phyloP scores from a whole-genome alignment of 2,113 vertebrate species.

The Hemibagrus wyckioides region DNA sequence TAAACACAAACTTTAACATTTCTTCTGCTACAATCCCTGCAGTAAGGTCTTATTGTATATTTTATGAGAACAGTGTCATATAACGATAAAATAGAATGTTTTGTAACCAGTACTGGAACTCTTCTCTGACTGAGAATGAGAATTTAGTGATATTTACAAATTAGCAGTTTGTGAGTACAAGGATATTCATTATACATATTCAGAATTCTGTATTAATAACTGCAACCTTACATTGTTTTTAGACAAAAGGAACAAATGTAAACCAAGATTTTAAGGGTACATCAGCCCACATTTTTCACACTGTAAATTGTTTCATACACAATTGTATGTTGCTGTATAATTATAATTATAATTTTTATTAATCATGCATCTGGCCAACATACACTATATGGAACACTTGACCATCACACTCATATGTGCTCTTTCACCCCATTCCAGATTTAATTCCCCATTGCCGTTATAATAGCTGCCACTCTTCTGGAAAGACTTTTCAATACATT shows the following conservation, averaged over 20 bases:
- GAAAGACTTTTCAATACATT: not conserved
- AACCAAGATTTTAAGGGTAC: not conserved
- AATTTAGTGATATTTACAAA: not conserved
- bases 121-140: not conserved
- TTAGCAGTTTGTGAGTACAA: not conserved
- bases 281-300: not conserved
- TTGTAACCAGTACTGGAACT: not conserved
- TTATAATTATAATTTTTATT: not conserved
- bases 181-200: not conserved
- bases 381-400: not conserved
- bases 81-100: not conserved
- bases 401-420: not conserved
- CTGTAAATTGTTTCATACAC: not conserved
- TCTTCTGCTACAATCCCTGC: not conserved
- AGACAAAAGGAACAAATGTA: not conserved
- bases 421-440: not conserved
- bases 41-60: not conserved
- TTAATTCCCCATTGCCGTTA: not conserved
- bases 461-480: not conserved
- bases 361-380: not conserved
- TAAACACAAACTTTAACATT: not conserved
- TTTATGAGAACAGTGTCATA: not conserved
- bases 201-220: slow-evolving; percentile 1
- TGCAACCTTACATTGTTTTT: not conserved
- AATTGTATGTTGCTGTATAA: not conserved